phyloP scores from a whole-genome alignment of 2,888 invertebrate species.

The Protula sp. region DNA sequence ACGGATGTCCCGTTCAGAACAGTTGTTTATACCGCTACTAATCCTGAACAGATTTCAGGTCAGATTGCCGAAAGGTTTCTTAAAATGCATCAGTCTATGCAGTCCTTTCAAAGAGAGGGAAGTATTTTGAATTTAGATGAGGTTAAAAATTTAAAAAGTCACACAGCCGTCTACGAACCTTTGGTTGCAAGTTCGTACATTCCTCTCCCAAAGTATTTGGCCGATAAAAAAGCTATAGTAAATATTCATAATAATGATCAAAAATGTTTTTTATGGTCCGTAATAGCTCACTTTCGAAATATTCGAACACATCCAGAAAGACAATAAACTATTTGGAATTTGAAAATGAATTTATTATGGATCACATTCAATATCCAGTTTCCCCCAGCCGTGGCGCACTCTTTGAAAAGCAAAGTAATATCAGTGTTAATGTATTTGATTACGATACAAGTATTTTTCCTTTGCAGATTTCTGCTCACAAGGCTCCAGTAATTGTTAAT shows the following conservation, averaged over 20 bases:
- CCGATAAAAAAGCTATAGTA: constrained; percentile 19
- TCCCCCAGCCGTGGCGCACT: constrained; percentile 7
- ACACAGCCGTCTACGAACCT: constrained; percentile 20
- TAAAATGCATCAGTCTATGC: no score
- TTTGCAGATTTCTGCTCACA: constrained; percentile 11
- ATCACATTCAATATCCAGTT: constrained; percentile 12
- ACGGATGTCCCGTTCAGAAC: no score
- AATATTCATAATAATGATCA: constrained; percentile 26
- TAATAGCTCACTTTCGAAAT: no score
- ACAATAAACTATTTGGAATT: constrained; percentile 9
- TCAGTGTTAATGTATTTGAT: constrained; percentile 16
- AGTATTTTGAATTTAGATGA: background rate
- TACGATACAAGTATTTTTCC: constrained; percentile 15
- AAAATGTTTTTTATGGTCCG: constrained; percentile 24
- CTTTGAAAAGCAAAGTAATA: constrained; percentile 17
- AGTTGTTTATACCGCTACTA: no score
- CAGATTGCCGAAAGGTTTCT: no score
- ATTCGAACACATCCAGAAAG: no score
- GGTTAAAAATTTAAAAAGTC: background rate
- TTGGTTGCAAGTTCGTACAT: constrained; percentile 20
- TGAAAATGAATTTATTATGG: constrained; percentile 7
- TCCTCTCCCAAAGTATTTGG: constrained; percentile 15
- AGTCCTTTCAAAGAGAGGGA: no score
- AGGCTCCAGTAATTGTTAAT: constrained; percentile 4
- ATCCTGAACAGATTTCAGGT: no score